Percentiles rank a stretch among this genome's conserved stretches.
Evolutionary conservation across 1,140 invertebrate species (phyloP).

Genomic region (Lineus longissimus): DNA sequence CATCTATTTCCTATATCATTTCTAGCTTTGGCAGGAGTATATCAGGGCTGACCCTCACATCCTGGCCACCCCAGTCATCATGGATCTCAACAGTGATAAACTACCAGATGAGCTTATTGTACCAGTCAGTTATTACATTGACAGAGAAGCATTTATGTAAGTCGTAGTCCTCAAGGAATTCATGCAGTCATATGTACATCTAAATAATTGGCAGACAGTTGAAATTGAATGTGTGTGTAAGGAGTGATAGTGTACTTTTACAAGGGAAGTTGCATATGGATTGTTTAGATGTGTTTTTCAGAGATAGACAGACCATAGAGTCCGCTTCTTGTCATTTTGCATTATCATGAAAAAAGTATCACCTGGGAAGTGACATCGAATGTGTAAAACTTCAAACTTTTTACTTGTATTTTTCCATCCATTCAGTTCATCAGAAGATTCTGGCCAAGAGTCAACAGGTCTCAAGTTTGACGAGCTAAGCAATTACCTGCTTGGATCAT

Average conservation of each 20-base stretch:
- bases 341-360: too few species aligned
- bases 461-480: slow-evolving; percentile 26
- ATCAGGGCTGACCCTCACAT: slow-evolving; percentile 37
- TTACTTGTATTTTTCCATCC: too few species aligned
- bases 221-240: too few species aligned
- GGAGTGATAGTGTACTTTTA: background rate
- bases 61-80: slow-evolving; percentile 35
- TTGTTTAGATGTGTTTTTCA: background rate
- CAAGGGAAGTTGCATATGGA: background rate
- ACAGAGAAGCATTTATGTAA: slow-evolving; percentile 40
- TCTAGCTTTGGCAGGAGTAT: slow-evolving; percentile 17
- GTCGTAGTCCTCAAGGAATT: background rate
- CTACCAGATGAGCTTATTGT: slow-evolving; percentile 36
- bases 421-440: too few species aligned
- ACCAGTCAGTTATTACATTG: slow-evolving; percentile 42
- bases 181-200: background rate
- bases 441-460: slow-evolving; percentile 6
- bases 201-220: too few species aligned
- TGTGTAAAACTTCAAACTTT: too few species aligned
- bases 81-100: slow-evolving; percentile 38
- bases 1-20: background rate
- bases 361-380: too few species aligned
- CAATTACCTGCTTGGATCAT: slow-evolving; percentile 36
- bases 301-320: too few species aligned
- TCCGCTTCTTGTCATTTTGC: too few species aligned